These are phyloP conservation scores for Micromussa lordhowensis DNA, from an alignment of 92 coral and sea anemone genomes.

Conservation along the genomic window DNA sequence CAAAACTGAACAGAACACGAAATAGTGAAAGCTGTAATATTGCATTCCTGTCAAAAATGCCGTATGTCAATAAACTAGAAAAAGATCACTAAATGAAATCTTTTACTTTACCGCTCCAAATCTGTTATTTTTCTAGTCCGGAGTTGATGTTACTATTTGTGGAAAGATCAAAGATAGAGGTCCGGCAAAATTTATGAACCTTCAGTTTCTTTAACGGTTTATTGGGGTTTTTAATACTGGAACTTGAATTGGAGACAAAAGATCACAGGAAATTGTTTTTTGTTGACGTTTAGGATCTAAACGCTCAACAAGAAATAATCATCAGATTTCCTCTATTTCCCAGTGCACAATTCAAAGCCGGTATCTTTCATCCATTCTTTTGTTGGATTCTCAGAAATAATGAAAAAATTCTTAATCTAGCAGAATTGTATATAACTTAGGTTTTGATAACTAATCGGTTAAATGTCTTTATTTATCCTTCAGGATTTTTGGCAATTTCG, in stretches of 20 bases:
- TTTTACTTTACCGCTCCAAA: slow-evolving; percentile 28
- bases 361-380: not conserved
- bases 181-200: not conserved
- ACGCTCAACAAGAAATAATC: not conserved
- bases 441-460: too few species aligned
- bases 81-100: slow-evolving; percentile 33
- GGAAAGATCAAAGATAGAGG: slow-evolving; percentile 2
- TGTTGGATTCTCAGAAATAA: too few species aligned
- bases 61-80: slow-evolving; percentile 19
- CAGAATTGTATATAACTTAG: too few species aligned
- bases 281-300: slow-evolving; percentile 3
- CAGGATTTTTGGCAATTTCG: not conserved
- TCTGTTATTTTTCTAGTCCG: not conserved
- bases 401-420: too few species aligned
- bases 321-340: not conserved
- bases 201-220: not conserved
- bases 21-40: not conserved
- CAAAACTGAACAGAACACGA: not conserved
- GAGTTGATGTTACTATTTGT: not conserved
- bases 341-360: not conserved
- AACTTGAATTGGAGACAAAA: slow-evolving; percentile 30
- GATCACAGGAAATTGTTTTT: slow-evolving; percentile 15
- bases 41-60: slow-evolving; percentile 32
- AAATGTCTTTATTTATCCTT: too few species aligned
- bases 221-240: not conserved